Evolutionary conservation across 2,888 invertebrate species (phyloP), one percentile per base, ranked within the genome.

Genomic region (Eubasilissa splendida): DNA sequence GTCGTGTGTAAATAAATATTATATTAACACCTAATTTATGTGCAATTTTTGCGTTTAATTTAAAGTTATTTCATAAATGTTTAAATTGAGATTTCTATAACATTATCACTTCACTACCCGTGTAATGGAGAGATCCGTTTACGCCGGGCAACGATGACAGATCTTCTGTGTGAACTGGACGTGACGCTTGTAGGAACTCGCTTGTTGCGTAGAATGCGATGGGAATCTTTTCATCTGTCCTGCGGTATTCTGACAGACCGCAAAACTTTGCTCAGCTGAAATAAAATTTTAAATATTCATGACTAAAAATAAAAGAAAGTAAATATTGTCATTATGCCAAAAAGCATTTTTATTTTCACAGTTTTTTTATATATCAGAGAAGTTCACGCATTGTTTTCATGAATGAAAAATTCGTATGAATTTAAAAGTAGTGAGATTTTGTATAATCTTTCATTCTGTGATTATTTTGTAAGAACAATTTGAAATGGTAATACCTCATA

Each of bases 201-300:
- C 71, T n/a, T 12, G 31, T 56, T n/a, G 50, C 4, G 31, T 70
- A 12, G 70, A 3, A 53, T 54, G 70, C 8, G n/a, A n/a, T 12
- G n/a, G 33, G 56, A 58, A 73, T 84, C 84, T 84, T 85, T 90
- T 93, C 93, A 93, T 91, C 93, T 92, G 87, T 93, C 93, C 88
- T 94, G 93, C 83, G 95, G 96, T 85, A 96, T 93, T 84, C 95
- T 92, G 80, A 93, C 91, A 33, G 95, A 95, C 85, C 93, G 92
- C 60, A 95, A 90, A 77, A 95, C 93, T 91, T 95, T 95, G 88
- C 95, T 95, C 86, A 93, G 93, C 96, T 96, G 91, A 1, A 92
- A 92, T 71, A 7, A 7, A 42, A 42, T 5, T 42, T 5, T 42
- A 42, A 42, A 5, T 42, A 42, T 7, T 22, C 7, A 42, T 5